Base-by-base conservation (phyloP, 2,888 invertebrate species). In the Lasioglossum leucozonium region DNA sequence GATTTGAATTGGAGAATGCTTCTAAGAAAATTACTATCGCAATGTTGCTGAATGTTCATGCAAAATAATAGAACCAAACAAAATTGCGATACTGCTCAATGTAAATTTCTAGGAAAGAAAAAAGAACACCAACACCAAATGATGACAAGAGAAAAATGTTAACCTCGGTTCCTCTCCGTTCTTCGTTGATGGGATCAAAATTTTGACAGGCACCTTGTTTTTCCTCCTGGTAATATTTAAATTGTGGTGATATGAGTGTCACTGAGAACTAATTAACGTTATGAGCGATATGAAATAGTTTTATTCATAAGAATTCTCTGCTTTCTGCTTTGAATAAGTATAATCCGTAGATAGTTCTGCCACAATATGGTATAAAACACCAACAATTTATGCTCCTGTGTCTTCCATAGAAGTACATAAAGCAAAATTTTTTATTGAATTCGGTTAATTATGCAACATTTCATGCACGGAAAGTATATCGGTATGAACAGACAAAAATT, bases 171-270 rank as follows among this genome's bases (percentile, higher is more conserved):
- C 90, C 87, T 93, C 93, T 93, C 94, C 95, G 84, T 92, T 91
- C 91, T 94, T 92, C 90, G 88, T 90, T 73, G 95, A 78, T 89
- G 95, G 94, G 82, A 95, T 94, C 88, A 93, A 92, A 93, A 95
- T 94, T 95, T 94, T 95, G 90, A 95, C 91, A 78, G 95, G 95
- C 93, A 94, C 90, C 92, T 93, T 94, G 94, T 92, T 95, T 95
- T 95, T 95, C 95, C 95, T 95, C 94, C 95, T 95, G 89, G 89
- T 88, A 93, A 92, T 90, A 91, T 93, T 92, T 87, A 93, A 94
- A 90, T 89, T 80, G 76, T 55, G 77, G 71, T 75, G 77, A 67
- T 76, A 80, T 89, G 72, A 89, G 77, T 89, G 77, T 72, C 69
- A 77, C 74, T 58, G 65, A 51, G 44, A 80, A 79, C 11, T 22